Conservation (phyloP, 2,113 vertebrate species). For the Ondatra zibethicus region DNA sequence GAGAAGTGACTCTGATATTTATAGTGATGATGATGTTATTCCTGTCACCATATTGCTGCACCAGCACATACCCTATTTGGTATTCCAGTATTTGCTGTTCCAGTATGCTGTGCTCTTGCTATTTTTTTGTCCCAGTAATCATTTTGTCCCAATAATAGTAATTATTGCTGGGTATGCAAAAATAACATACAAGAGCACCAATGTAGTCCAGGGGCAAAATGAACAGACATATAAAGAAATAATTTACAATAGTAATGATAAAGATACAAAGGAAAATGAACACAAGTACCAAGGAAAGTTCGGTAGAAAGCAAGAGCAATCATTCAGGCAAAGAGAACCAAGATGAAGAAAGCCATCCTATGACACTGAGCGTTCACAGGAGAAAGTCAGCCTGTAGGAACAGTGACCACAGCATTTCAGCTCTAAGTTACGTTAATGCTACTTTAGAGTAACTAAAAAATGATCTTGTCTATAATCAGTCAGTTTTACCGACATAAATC, state of each 20-base stretch:
- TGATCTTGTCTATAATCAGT: background rate
- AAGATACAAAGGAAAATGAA: background rate
- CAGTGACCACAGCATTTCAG: background rate
- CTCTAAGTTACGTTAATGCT: background rate
- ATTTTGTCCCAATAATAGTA: background rate
- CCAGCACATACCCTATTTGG: background rate
- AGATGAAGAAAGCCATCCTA: background rate
- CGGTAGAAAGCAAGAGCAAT: background rate
- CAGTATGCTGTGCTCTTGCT: too few relatives aligned
- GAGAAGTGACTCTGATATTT: background rate
- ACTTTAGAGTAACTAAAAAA: too few relatives aligned
- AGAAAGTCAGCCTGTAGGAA: background rate
- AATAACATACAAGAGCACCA: background rate
- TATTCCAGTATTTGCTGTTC: background rate
- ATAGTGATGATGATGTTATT: background rate
- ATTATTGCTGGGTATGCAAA: background rate
- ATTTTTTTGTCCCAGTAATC: background rate
- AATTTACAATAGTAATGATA: background rate
- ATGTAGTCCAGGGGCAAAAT: background rate
- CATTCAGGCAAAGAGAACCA: background rate
- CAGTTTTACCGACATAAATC: background rate
- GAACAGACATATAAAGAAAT: background rate
- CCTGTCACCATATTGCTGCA: background rate
- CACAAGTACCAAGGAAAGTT: background rate
- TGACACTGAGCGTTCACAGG: background rate